These are phyloP conservation scores for Microctenopoma stevenorrisi DNA, from an alignment of 2,797 vertebrate species.

Conservation along the genomic window DNA sequence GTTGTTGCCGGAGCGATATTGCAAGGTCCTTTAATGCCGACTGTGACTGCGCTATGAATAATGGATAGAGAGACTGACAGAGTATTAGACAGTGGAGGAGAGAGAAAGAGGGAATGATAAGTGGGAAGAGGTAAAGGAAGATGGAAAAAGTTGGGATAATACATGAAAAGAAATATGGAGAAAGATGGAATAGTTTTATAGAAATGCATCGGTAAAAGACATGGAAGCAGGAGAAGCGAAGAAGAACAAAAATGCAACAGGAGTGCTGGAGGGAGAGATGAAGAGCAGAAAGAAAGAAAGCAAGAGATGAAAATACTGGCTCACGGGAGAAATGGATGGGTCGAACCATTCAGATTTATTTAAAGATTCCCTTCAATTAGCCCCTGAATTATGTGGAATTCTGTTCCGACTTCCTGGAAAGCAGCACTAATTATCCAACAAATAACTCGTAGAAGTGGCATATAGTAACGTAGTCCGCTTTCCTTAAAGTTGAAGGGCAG, in stretches of 20 bases:
- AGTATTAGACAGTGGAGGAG: conserved; percentile 52
- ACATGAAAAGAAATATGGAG: conserved; percentile 1
- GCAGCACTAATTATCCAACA: too few species aligned
- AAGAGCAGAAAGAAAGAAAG: neutral
- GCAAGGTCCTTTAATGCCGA: conserved; percentile 74
- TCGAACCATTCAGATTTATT: neutral
- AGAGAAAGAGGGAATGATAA: conserved; percentile 15
- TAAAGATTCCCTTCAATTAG: neutral
- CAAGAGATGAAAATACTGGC: neutral
- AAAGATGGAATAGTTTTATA: neutral
- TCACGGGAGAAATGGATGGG: conserved; percentile 1
- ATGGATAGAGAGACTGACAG: conserved; percentile 78
- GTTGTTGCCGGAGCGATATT: conserved; percentile 76
- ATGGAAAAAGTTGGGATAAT: conserved; percentile 19
- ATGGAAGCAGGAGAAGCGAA: neutral
- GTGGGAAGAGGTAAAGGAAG: conserved; percentile 13
- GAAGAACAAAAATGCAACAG: neutral
- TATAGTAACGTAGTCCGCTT: conserved; percentile 13
- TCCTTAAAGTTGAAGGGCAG: conserved; percentile 8
- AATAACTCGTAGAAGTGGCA: neutral
- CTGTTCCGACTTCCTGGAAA: neutral
- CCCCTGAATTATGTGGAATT: neutral
- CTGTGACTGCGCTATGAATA: conserved; percentile 83
- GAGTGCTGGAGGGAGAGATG: neutral
- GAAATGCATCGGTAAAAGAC: conserved; percentile 4